Percentiles rank a stretch among this genome's conserved stretches.
phyloP scores from a whole-genome alignment of 2,113 vertebrate species.

The Pedetes capensis region DNA sequence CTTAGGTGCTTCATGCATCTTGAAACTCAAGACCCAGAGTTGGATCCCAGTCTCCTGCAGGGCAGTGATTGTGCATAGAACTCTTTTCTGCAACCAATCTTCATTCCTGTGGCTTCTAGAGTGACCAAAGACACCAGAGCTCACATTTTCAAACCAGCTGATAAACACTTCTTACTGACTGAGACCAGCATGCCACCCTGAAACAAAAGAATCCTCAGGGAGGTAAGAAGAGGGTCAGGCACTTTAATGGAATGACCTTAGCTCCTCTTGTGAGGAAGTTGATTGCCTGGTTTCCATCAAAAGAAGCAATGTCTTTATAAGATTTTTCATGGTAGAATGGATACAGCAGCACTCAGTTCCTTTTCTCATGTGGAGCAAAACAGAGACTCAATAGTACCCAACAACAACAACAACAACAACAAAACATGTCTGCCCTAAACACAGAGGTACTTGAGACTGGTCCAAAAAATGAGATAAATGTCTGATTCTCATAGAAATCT shows the following conservation, averaged over 20 bases:
- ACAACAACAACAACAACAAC: no score
- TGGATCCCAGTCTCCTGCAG: conserved; percentile 90
- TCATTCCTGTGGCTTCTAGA: conserved; percentile 92
- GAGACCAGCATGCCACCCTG: background rate
- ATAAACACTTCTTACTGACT: background rate
- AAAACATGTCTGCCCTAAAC: no score
- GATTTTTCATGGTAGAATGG: background rate
- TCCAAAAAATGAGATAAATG: background rate
- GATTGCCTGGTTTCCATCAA: background rate
- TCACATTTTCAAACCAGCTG: background rate
- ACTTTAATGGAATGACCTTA: background rate
- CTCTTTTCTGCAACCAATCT: conserved; percentile 91
- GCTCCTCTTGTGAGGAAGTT: background rate
- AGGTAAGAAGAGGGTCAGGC: background rate
- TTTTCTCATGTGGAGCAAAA: background rate
- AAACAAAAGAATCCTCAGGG: background rate
- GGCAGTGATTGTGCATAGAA: conserved; percentile 88
- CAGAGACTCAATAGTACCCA: no score
- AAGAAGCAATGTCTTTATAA: background rate
- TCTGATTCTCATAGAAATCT: background rate
- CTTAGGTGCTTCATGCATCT: background rate
- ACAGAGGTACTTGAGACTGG: background rate
- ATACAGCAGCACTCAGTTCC: background rate
- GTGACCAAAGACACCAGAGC: background rate
- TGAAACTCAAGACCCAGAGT: conserved; percentile 90